Conservation (phyloP, 2,797 vertebrate species). For the Gobio occitaniae region DNA sequence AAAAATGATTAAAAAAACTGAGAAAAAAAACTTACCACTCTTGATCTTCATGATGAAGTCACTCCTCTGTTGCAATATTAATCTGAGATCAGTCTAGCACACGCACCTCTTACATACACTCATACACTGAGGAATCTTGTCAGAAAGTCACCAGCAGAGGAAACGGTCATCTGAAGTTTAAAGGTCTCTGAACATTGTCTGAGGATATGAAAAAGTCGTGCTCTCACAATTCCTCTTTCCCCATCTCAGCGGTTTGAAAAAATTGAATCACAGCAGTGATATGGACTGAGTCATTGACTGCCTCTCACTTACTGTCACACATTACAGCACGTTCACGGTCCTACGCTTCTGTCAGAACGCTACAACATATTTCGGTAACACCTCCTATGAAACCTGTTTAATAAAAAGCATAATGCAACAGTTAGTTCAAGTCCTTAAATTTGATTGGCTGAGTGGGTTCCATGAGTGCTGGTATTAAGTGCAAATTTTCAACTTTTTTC, state of each 20-base stretch:
- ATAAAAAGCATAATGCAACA: background rate
- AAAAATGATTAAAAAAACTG: background rate
- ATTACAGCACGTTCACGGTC: slow-evolving; percentile 33
- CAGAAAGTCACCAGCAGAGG: slow-evolving; percentile 14
- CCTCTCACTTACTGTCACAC: slow-evolving; percentile 71
- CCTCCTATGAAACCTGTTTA: background rate
- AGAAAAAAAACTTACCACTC: slow-evolving; percentile 28
- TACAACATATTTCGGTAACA: slow-evolving; percentile 23
- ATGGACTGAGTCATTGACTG: slow-evolving; percentile 47
- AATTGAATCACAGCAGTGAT: slow-evolving; percentile 43
- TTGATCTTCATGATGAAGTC: slow-evolving; percentile 37
- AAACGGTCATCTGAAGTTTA: slow-evolving; percentile 27
- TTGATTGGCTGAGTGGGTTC: background rate
- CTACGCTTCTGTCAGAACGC: slow-evolving; percentile 25
- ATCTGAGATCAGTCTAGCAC: slow-evolving; percentile 31
- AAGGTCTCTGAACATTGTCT: slow-evolving; percentile 32
- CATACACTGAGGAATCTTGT: slow-evolving; percentile 42
- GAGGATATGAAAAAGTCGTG: slow-evolving; percentile 38
- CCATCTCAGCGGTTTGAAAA: slow-evolving; percentile 36
- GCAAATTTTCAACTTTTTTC: background rate
- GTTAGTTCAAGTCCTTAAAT: background rate
- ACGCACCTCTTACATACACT: slow-evolving; percentile 1
- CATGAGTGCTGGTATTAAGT: background rate
- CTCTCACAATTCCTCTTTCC: slow-evolving; percentile 41
- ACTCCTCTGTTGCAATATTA: slow-evolving; percentile 28